phyloP scores from a whole-genome alignment of 1,140 invertebrate species.

The Cryptotermes secundus region DNA sequence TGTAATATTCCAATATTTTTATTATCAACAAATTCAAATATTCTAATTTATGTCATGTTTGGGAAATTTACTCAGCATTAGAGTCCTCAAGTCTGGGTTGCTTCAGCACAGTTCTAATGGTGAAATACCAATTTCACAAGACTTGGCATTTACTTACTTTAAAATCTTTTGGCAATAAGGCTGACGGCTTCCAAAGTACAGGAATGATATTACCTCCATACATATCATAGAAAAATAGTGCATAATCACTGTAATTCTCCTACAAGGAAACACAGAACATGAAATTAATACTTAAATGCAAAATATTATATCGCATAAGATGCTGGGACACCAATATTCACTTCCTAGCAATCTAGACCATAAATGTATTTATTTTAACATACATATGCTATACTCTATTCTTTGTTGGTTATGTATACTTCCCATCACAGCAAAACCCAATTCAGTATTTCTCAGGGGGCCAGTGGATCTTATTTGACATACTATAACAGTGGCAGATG shows the following conservation, averaged over 20 bases:
- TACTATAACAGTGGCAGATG: too few species aligned
- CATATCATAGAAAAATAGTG: slow-evolving; percentile 84
- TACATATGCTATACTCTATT: not conserved
- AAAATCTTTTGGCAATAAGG: slow-evolving; percentile 62
- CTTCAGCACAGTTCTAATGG: not conserved
- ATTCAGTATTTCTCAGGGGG: too few species aligned
- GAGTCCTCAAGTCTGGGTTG: not conserved
- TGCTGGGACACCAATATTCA: too few species aligned
- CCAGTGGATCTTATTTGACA: too few species aligned
- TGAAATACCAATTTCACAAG: not conserved
- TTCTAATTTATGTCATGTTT: slow-evolving; percentile 24
- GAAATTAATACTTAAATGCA: not conserved
- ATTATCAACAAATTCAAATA: not conserved
- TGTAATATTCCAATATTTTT: not conserved
- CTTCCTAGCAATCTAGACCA: too few species aligned
- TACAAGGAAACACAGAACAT: slow-evolving; percentile 48
- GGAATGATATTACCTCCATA: slow-evolving; percentile 80
- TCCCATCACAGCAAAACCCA: too few species aligned
- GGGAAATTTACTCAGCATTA: slow-evolving; percentile 10
- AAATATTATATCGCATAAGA: too few species aligned
- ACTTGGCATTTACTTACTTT: slow-evolving; percentile 56
- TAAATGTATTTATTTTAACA: not conserved
- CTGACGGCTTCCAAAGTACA: slow-evolving; percentile 76
- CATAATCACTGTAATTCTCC: slow-evolving; percentile 73
- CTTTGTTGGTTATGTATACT: too few species aligned